Conservation (phyloP, 1,140 invertebrate genomes). For the Ctenoplectra terminalis region DNA sequence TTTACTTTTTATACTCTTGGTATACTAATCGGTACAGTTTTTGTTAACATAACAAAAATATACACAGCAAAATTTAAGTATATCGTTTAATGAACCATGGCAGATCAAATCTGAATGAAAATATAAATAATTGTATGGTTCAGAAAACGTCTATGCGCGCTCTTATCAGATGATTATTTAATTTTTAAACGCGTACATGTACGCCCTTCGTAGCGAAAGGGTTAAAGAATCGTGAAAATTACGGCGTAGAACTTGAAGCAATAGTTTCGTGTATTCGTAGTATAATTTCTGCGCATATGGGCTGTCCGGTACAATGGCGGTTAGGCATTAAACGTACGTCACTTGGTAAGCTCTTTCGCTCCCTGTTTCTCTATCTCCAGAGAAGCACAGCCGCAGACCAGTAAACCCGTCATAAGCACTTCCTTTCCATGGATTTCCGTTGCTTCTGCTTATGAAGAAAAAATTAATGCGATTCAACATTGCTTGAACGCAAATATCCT, state of each 20-base stretch:
- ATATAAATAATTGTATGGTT: no score
- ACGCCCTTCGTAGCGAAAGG: background rate
- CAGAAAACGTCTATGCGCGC: no score
- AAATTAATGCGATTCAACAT: background rate
- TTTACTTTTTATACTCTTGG: no score
- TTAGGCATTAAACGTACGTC: conserved; percentile 70
- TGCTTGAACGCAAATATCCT: background rate
- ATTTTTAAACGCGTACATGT: no score
- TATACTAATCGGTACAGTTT: no score
- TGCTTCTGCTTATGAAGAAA: background rate
- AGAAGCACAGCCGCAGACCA: conserved; percentile 55
- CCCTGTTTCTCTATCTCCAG: conserved; percentile 33
- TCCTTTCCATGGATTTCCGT: conserved; percentile 51
- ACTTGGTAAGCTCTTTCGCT: conserved; percentile 65
- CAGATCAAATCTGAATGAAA: no score
- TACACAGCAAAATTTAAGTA: no score
- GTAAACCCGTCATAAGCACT: conserved; percentile 59
- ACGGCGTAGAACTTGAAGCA: conserved; percentile 46
- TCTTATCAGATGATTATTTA: no score
- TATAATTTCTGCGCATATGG: conserved; percentile 66
- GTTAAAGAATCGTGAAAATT: conserved; percentile 16
- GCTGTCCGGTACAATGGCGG: conserved; percentile 59
- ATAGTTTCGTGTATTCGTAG: conserved; percentile 54
- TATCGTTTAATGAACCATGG: no score
- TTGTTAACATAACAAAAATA: no score